Base-by-base conservation (phyloP, 2,113 vertebrate genomes). In the Grus americana region DNA sequence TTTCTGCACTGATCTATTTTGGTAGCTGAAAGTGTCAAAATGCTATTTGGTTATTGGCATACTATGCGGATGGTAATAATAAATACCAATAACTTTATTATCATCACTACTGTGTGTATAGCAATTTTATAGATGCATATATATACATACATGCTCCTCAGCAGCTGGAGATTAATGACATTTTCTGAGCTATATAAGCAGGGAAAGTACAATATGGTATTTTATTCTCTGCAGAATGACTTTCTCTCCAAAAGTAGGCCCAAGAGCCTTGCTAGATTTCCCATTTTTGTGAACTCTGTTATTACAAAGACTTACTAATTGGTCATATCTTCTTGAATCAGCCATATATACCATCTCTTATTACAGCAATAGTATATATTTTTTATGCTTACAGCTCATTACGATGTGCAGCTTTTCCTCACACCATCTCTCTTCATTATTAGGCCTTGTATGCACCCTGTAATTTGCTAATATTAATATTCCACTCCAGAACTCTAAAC, bases 281-380 rank as follows among this genome's bases (percentile, higher is more conserved):
- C 40, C 15, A 34, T 78, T 80, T 93, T 38, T 61, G 16, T 66
- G 32, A 59, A 79, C 7, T 74, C 36, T 73, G n/a, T 55, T 95
- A 57, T 76, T 84, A 83, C 1, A 10, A 87, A 63, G 40, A 80
- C 67, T 86, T 88, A 93, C 59, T 90, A 94, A 95, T 81, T 81
- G 88, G 92, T 81, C 42, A 36, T 86, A 88, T 81, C 67, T 74
- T 94, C 70, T 93, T 94, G 75, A 90, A 81, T 79, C 32, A 59
- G 34, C 19, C 9, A 50, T 38, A 86, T 32, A 58, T 55, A 82
- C 42, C 2, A 4, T 57, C 8, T 78, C 27, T 92, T 96, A 50
- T 75, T 83, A 32, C 5, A 47, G 58, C 14, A 88, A 47, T 17
- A 78, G 20, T 67, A 46, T 29, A 42, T n/a, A 24, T 30, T 73